Evolutionary conservation across 2,888 invertebrate genomes (phyloP).

Genomic region (Andrena chrysosceles): DNA sequence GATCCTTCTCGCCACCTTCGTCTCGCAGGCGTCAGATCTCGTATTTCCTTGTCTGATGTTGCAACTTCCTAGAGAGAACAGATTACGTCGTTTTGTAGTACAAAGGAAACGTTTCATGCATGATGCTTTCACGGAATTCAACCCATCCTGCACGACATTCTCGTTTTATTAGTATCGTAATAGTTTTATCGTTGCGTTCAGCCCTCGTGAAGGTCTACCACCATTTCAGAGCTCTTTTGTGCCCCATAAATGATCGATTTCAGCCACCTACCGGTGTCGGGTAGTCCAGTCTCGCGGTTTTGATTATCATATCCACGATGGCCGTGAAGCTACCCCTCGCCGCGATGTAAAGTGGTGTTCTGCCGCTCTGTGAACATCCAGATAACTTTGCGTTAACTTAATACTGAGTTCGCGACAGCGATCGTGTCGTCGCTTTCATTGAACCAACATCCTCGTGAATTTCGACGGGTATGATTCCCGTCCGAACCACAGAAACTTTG

Average conservation of each 20-base stretch:
- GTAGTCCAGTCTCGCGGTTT: slow-evolving; percentile 89
- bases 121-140: not conserved
- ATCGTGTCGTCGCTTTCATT: slow-evolving; percentile 1
- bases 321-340: slow-evolving; percentile 93
- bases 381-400: slow-evolving; percentile 54
- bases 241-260: not conserved
- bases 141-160: not conserved
- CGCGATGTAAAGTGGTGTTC: slow-evolving; percentile 91
- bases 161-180: not conserved
- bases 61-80: slow-evolving; percentile 72
- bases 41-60: slow-evolving; percentile 76
- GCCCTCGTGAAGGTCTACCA: too few species aligned
- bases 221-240: not conserved
- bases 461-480: slow-evolving; percentile 9
- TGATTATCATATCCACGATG: slow-evolving; percentile 93
- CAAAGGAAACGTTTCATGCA: not conserved
- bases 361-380: slow-evolving; percentile 86
- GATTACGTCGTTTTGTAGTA: not conserved
- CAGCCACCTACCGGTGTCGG: slow-evolving; percentile 86
- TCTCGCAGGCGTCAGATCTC: slow-evolving; percentile 78
- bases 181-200: too few species aligned
- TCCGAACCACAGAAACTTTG: slow-evolving; percentile 32
- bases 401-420: slow-evolving; percentile 26
- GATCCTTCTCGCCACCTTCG: slow-evolving; percentile 78
- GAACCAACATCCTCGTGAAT: slow-evolving; percentile 15